Evolutionary conservation across 2,888 invertebrate species (phyloP).

Genomic region (Trichacis sp.): DNA sequence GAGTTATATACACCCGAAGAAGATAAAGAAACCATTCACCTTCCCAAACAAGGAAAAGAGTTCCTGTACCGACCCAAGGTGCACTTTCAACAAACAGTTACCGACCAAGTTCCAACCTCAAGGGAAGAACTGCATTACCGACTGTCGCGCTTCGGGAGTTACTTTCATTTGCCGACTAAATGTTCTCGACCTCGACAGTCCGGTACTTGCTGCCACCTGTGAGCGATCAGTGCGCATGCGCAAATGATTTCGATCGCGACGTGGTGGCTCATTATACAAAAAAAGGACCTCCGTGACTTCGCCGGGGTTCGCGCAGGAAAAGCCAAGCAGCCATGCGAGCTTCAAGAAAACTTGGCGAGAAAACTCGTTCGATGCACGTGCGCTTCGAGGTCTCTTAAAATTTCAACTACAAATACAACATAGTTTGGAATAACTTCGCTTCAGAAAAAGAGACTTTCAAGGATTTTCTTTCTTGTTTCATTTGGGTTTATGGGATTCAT

Average conservation of each 20-base stretch:
- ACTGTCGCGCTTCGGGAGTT: too few species aligned
- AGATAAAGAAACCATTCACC: too few species aligned
- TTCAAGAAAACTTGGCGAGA: background rate
- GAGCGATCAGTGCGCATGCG: constrained; percentile 60
- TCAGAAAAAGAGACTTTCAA: too few species aligned
- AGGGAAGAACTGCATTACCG: constrained; percentile 22
- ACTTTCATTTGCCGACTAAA: too few species aligned
- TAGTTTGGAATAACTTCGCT: background rate
- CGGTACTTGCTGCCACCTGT: constrained; percentile 28
- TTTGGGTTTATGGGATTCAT: too few species aligned
- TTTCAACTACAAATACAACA: background rate
- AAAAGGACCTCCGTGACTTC: constrained; percentile 8
- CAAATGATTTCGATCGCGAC: constrained; percentile 57
- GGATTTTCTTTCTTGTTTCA: too few species aligned
- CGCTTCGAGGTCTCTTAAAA: background rate
- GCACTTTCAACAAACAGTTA: background rate
- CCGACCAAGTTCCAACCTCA: too few species aligned
- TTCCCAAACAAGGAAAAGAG: too few species aligned
- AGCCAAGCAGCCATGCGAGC: too few species aligned
- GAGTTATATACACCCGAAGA: too few species aligned
- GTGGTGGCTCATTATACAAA: constrained; percentile 2
- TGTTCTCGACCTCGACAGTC: constrained; percentile 12
- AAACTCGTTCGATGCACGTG: constrained; percentile 18
- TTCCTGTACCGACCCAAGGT: background rate
- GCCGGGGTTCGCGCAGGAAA: background rate